Evolutionary conservation across 2,888 invertebrate species (phyloP), one percentile per base, ranked within the genome.

Genomic region (Crossocerus cetratus): DNA sequence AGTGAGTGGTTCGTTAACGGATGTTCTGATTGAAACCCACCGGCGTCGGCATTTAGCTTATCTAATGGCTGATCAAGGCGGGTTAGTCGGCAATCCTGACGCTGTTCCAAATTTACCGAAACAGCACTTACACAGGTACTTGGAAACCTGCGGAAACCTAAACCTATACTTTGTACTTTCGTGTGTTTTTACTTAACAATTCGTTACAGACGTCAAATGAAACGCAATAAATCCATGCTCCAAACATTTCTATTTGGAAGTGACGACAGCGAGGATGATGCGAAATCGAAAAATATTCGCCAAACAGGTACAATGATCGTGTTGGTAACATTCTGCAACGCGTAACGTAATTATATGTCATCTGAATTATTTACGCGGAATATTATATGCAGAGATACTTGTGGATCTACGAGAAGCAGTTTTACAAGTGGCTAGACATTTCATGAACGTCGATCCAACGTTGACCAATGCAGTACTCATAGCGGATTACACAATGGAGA

Each of bases 341-440:
- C 11, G 32, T 32, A 32, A 32, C 32, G 5, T 8, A 32, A 32
- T 32, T 32, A 32, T 3, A 1, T 32, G 32, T 32, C 8, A 32
- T 32, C 11, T 11, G n/a, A n/a, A n/a, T n/a, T n/a, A n/a, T n/a
- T n/a, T n/a, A n/a, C n/a, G n/a, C n/a, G n/a, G n/a, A 32, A 4
- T 32, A 11, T 32, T 32, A 32, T 32, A 32, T 87, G 44, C 76
- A 83, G 99, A 99, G 92, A 95, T 99, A 86, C 92, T 99, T 79
- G 98, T 99, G n/a, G 99, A 99, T 91, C 92, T 99, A 64, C 93
- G 99, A 81, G 99, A 99, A 91, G 97, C 98, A 42, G 98, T 99
- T 83, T 92, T 98, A 65, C 98, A 97, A 91, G 94, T 94, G 58
- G 97, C 98, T 21, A 93, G 98, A 42, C 99, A 99, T 91, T 99